Base-by-base conservation (phyloP, 64 coral and sea anemone species). In the Montipora foliosa region DNA sequence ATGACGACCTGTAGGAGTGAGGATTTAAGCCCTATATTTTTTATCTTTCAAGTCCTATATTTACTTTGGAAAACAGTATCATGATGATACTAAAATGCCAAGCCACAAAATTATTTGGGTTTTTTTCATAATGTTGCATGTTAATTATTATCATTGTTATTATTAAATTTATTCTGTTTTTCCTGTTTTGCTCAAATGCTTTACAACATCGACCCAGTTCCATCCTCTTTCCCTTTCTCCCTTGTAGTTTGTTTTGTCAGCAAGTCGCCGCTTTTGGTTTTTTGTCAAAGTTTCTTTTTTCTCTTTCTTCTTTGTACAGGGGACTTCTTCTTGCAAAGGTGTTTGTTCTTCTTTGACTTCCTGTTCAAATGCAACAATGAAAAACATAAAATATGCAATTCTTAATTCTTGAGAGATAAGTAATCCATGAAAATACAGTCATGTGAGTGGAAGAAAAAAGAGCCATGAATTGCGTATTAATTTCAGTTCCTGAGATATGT, bases 181-280 rank as follows among this genome's bases (percentile, higher is more conserved):
- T 64, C 87, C 92, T 37, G 95, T 96, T 92, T 92, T 99, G 67
- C 95, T 90, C 22, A 99, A 90, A 93, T 99, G 97, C 90, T 91
- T 99, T 24, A 99, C 95, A 49, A 99, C 74, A 89, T 99, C 97
- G 4, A 99, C 97, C 97, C 97, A 99, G 75, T 99, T 96, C 97
- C 97, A 99, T 0, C 97, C 97, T 10, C 97, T 75, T 79, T 99
- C 97, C 20, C 87, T 75, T 87, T 99, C 97, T 87, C 97, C 97
- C 92, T 89, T 99, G 17, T 75, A 66, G 74, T 99, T 99, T 70
- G 94, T 92, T 92, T 95, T 87, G 15, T 99, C 91, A 11, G 91
- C 95, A 51, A 94, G 50, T 77, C 93, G 90, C 71, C 95, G 80
- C 69, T 99, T 99, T 87, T 93, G 92, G 21, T 72, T 79, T 80